A percentile compares a stretch with the other conserved stretches of the same genome.
Conservation (phyloP, 2,888 invertebrate genomes). For the Nymphalis urticae region DNA sequence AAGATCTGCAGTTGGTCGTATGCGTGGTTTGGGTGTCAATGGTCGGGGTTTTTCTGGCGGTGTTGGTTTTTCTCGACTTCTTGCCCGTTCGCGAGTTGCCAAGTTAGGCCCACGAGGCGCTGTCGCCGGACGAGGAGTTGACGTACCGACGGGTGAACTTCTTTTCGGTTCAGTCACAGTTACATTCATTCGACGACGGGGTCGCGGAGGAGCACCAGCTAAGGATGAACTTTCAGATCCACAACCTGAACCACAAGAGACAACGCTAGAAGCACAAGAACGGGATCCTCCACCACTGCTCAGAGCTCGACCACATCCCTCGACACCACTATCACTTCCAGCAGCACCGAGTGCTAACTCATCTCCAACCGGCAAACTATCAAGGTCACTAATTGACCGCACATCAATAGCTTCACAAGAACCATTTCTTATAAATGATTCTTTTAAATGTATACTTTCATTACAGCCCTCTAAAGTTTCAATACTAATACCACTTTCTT, state of each 20-base stretch:
- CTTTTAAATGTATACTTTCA: slow-evolving; percentile 49
- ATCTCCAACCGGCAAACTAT: slow-evolving; percentile 72
- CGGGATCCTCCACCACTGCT: slow-evolving; percentile 85
- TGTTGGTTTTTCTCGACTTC: slow-evolving; percentile 82
- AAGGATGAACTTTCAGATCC: slow-evolving; percentile 91
- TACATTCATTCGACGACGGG: slow-evolving; percentile 82
- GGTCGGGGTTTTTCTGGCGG: slow-evolving; percentile 74
- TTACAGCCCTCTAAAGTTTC: slow-evolving; percentile 51
- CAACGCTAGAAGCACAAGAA: slow-evolving; percentile 89
- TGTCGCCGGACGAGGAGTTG: slow-evolving; percentile 76
- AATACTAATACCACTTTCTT: slow-evolving; percentile 57
- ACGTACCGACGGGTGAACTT: slow-evolving; percentile 76
- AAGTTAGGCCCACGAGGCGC: slow-evolving; percentile 76
- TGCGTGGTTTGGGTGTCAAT: slow-evolving; percentile 73
- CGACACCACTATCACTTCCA: slow-evolving; percentile 91
- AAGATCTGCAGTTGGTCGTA: slow-evolving; percentile 77
- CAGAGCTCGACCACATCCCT: slow-evolving; percentile 86
- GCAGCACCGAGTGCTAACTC: slow-evolving; percentile 78
- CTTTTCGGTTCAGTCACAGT: slow-evolving; percentile 79
- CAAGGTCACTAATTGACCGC: slow-evolving; percentile 69
- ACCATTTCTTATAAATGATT: slow-evolving; percentile 58
- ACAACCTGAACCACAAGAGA: slow-evolving; percentile 89
- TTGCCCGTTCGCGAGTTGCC: slow-evolving; percentile 81
- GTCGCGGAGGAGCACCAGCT: slow-evolving; percentile 76
- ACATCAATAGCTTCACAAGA: slow-evolving; percentile 66